A percentile compares a stretch with the other conserved stretches of the same genome.
These are phyloP conservation scores for Neotoma lepida DNA, from an alignment of 2,113 vertebrate species.

Conservation along the genomic window DNA sequence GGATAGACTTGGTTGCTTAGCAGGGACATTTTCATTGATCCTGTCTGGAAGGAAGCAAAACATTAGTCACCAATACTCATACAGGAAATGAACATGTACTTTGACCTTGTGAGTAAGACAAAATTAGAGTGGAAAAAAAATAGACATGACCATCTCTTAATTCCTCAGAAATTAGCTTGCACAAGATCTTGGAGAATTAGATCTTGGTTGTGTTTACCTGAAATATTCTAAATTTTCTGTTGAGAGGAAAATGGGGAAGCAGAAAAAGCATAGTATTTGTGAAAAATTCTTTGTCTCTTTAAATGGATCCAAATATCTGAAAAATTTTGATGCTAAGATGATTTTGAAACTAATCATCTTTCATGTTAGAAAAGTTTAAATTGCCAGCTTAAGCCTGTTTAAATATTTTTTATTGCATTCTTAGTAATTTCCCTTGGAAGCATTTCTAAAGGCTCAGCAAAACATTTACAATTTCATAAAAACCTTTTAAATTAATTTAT, in stretches of 20 bases:
- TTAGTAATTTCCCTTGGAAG: slow-evolving; percentile 80
- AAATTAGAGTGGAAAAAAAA: slow-evolving; percentile 23
- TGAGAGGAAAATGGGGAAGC: not conserved
- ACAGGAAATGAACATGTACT: not conserved
- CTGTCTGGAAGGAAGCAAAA: slow-evolving; percentile 18
- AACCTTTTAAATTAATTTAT: slow-evolving; percentile 83
- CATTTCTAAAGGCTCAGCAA: slow-evolving; percentile 79
- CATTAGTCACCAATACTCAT: not conserved
- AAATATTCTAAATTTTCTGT: slow-evolving; percentile 43
- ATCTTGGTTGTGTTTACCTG: slow-evolving; percentile 16
- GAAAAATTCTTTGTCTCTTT: slow-evolving; percentile 48
- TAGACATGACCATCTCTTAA: not conserved
- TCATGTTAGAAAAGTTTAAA: slow-evolving; percentile 70
- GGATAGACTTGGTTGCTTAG: not conserved
- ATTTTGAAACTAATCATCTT: slow-evolving; percentile 70
- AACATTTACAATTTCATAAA: slow-evolving; percentile 81
- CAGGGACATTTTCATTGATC: not conserved
- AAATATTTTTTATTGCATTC: slow-evolving; percentile 80
- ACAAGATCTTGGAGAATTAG: not conserved
- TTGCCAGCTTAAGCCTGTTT: slow-evolving; percentile 73
- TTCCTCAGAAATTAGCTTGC: slow-evolving; percentile 26
- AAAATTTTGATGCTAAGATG: slow-evolving; percentile 50
- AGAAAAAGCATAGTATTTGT: slow-evolving; percentile 26
- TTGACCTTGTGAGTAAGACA: slow-evolving; percentile 36
- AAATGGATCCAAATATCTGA: slow-evolving; percentile 44